Base-by-base conservation (phyloP, 1,140 invertebrate genomes). In the Venturia canescens region DNA sequence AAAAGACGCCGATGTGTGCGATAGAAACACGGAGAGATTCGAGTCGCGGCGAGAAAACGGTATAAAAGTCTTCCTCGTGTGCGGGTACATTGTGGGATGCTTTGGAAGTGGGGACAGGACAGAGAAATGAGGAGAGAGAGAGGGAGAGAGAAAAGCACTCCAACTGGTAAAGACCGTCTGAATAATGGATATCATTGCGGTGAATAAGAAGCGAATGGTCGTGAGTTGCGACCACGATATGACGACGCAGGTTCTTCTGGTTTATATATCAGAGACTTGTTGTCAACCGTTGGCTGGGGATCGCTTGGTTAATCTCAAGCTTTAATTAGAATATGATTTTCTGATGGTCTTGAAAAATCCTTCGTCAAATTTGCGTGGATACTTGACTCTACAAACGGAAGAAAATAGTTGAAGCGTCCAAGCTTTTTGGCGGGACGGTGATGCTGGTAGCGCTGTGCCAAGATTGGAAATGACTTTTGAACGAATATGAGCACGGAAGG, bases 161-260 rank as follows among this genome's bases (percentile, higher is more conserved):
- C 71, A 74, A 74, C 48, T 74, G 23, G 60, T 63, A 63, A 74
- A 50, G 71, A 74, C 44, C 48, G 23, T 27, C 71, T 74, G 71
- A 74, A 74, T 74, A 74, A 74, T 74, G 71, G 48, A 74, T 74
- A 74, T 74, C 71, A 74, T 74, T 53, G 71, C 44, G 71, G 71
- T 74, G 38, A 69, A 69, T 31, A 74, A 74, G 44, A 71, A 71
- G 34, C 23, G 69, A 71, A 53, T 48, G 71, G 71, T 74, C 48
- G 38, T 26, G 44, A 15, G 5, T 69, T 69, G 66, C 27, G 66
- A 69, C n/a, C 29, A 69, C 66, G 66, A 31, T 31, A 69, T 69
- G 66, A 69, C 66, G 66, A 31, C 26, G n/a, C 66, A 69, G 31
- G 50, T 63, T 23, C 60, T 63, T 13, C 60, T 31, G 29, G 29